Conservation (phyloP, 2,113 vertebrate genomes). For the Charina bottae region DNA sequence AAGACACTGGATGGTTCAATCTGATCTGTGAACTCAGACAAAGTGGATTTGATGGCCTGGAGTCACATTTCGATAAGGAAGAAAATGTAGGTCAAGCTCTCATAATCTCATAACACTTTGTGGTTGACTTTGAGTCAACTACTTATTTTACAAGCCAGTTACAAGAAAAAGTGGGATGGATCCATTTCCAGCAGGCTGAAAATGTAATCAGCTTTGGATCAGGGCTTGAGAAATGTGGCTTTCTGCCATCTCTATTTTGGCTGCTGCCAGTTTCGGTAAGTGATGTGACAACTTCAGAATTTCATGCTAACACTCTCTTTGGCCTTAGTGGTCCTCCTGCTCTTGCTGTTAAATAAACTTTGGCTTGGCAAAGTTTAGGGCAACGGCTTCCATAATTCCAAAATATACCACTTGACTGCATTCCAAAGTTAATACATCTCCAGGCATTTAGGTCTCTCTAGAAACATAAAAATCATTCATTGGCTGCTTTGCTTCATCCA, state of each 20-base stretch:
- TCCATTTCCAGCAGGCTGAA: not conserved
- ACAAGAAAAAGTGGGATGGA: not conserved
- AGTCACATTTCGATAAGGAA: not conserved
- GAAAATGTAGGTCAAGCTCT: not conserved
- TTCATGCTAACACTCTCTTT: not conserved
- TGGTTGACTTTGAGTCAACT: not conserved
- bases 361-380: conserved; percentile 53
- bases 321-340: not conserved
- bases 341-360: conserved; percentile 17
- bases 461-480: conserved; percentile 66
- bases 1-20: not conserved
- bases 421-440: conserved; percentile 69
- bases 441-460: conserved; percentile 12
- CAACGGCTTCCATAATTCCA: conserved; percentile 62
- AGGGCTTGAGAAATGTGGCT: not conserved
- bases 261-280: not conserved
- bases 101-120: not conserved
- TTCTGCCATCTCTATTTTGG: not conserved
- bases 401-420: conserved; percentile 63
- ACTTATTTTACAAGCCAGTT: not conserved
- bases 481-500: conserved; percentile 56
- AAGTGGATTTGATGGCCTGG: not conserved
- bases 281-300: not conserved
- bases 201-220: not conserved
- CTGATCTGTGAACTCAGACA: not conserved